These are phyloP conservation scores for Troides aeacus DNA, from an alignment of 2,888 invertebrate genomes.

Conservation along the genomic window DNA sequence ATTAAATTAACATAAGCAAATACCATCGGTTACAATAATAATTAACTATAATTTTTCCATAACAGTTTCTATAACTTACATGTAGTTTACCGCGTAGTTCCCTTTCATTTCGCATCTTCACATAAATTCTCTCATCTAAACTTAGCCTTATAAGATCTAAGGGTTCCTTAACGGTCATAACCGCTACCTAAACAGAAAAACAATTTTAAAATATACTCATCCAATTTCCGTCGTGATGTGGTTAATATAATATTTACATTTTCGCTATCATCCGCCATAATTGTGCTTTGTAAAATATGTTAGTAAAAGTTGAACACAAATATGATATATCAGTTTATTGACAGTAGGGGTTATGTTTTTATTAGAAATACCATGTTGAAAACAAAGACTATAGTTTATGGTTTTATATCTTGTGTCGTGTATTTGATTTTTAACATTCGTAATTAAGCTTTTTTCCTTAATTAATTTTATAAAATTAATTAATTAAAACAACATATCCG, in stretches of 20 bases:
- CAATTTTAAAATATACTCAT: background rate
- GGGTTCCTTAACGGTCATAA: slow-evolving; percentile 97
- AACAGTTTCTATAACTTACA: slow-evolving; percentile 78
- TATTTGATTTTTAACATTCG: background rate
- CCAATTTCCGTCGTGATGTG: background rate
- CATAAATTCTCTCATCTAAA: slow-evolving; percentile 98
- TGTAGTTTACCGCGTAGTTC: slow-evolving; percentile 97
- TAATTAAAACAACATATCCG: too few relatives aligned
- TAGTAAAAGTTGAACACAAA: background rate
- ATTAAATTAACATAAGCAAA: too few relatives aligned
- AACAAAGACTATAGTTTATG: too few relatives aligned
- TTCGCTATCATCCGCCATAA: slow-evolving; percentile 72
- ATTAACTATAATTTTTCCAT: background rate
- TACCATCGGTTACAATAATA: too few relatives aligned
- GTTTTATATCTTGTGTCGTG: background rate
- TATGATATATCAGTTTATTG: background rate
- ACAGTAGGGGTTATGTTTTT: slow-evolving; percentile 13
- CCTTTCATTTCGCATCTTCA: slow-evolving; percentile 99
- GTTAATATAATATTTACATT: slow-evolving; percentile 53
- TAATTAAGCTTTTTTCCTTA: too few relatives aligned
- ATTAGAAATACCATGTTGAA: background rate
- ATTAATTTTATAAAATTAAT: too few relatives aligned
- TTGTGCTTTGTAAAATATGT: background rate
- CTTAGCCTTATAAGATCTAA: slow-evolving; percentile 97
- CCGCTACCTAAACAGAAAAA: slow-evolving; percentile 83